These are phyloP conservation scores for Papilio polytes DNA, from an alignment of 1,140 invertebrate species.

Conservation along the genomic window DNA sequence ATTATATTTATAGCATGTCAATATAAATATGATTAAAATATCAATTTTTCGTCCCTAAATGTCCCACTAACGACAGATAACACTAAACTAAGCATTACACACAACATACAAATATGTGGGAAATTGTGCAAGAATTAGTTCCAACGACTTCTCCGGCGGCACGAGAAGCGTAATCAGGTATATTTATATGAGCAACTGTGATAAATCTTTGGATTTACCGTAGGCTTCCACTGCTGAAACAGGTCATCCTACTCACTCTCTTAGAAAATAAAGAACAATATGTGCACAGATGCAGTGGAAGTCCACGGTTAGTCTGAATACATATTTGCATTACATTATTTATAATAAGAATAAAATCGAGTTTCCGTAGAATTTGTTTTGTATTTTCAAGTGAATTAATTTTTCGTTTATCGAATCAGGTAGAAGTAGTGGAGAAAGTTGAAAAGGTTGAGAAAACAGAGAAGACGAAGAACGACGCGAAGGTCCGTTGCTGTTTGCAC, in stretches of 20 bases:
- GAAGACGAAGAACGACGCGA: constrained; percentile 41
- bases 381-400: background rate
- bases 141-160: too few species aligned
- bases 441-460: constrained; percentile 42
- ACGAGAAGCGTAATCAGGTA: background rate
- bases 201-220: background rate
- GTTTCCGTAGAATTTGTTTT: too few species aligned
- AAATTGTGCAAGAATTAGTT: background rate
- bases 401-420: background rate
- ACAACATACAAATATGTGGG: background rate
- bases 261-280: background rate
- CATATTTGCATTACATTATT: too few species aligned
- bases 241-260: background rate
- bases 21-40: too few species aligned
- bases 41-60: background rate
- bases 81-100: constrained; percentile 2
- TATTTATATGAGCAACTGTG: background rate
- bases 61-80: background rate
- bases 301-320: too few species aligned
- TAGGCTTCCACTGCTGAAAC: background rate
- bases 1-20: too few species aligned
- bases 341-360: too few species aligned
- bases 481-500: constrained; percentile 59
- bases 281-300: background rate
- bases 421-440: constrained; percentile 44